A percentile compares a stretch with the other conserved stretches of the same genome.
These are phyloP conservation scores for Thymelicus sylvestris DNA, from an alignment of 2,888 invertebrate genomes.

Conservation along the genomic window DNA sequence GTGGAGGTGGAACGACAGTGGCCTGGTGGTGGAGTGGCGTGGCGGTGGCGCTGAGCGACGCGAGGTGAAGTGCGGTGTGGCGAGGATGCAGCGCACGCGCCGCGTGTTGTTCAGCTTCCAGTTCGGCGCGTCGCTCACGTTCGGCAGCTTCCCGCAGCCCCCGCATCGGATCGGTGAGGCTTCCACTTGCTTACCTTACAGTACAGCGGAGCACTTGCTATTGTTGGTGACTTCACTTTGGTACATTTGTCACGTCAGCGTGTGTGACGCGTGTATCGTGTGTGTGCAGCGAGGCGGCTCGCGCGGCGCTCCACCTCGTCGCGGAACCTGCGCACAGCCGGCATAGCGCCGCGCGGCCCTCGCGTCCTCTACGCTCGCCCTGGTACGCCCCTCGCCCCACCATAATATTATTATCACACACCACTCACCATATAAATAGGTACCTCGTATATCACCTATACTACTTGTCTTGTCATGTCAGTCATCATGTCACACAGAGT, in stretches of 20 bases:
- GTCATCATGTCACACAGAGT: too few species aligned
- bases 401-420: background rate
- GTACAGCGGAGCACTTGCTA: too few species aligned
- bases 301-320: background rate
- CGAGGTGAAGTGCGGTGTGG: background rate
- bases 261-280: too few species aligned
- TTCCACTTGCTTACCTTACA: too few species aligned
- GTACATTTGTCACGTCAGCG: too few species aligned
- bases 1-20: background rate
- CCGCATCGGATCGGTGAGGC: background rate
- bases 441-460: too few species aligned
- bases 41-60: background rate
- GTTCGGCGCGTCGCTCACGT: background rate
- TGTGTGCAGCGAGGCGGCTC: background rate
- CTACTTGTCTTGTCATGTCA: too few species aligned
- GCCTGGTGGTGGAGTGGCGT: background rate
- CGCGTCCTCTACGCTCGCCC: background rate
- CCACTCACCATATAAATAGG: too few species aligned
- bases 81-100: background rate
- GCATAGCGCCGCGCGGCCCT: conserved; percentile 4
- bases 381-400: background rate
- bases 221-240: too few species aligned
- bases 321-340: background rate
- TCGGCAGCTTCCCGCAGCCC: background rate
- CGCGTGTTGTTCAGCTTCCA: background rate